These are phyloP conservation scores for Drosophila antonietae DNA, from an alignment of 2,888 invertebrate species.

Conservation along the genomic window DNA sequence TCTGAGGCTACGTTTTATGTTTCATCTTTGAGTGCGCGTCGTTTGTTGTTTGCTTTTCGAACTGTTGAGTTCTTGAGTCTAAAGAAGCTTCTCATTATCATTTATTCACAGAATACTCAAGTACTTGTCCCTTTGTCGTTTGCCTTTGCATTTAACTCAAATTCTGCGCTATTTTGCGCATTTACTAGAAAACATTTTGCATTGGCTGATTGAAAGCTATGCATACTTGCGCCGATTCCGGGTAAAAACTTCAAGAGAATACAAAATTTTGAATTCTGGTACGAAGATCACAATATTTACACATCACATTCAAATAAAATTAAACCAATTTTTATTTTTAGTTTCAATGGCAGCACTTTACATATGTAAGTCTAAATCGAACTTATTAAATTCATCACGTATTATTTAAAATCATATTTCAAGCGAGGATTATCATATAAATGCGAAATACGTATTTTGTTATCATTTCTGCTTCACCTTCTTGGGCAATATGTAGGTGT, in stretches of 20 bases:
- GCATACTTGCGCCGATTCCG: background rate
- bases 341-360: background rate
- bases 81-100: slow-evolving; percentile 49
- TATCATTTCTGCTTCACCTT: slow-evolving; percentile 2
- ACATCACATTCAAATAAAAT: no score
- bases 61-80: slow-evolving; percentile 38
- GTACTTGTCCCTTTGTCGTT: slow-evolving; percentile 58
- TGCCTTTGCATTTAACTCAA: slow-evolving; percentile 57
- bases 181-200: slow-evolving; percentile 30
- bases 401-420: background rate
- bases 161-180: slow-evolving; percentile 58
- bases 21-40: slow-evolving; percentile 74
- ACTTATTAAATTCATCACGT: background rate
- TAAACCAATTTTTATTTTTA: no score
- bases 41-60: slow-evolving; percentile 52
- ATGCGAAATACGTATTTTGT: background rate
- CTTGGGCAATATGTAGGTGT: slow-evolving; percentile 30
- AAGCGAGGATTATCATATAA: background rate
- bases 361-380: background rate
- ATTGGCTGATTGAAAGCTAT: slow-evolving; percentile 33
- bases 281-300: no score
- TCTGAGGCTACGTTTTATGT: slow-evolving; percentile 69
- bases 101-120: slow-evolving; percentile 19
- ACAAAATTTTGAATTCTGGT: background rate
- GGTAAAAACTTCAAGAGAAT: background rate